Conservation (phyloP, 2,888 invertebrate genomes). For the Incurvaria masculella region DNA sequence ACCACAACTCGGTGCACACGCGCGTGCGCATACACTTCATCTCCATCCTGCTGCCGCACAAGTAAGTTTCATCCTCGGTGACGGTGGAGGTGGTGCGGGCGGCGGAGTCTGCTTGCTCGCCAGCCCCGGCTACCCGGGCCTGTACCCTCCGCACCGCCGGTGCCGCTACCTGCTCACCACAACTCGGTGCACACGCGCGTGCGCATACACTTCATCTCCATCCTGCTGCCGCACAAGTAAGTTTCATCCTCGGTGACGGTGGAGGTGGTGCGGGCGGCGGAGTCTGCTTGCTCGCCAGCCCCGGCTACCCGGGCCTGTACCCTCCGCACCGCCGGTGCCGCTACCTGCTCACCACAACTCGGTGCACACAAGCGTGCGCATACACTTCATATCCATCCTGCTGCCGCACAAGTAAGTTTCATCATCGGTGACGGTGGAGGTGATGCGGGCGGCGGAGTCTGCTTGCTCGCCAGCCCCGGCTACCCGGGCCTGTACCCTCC, state of each 20-base stretch:
- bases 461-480: too few species aligned
- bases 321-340: conserved; percentile 63
- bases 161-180: conserved; percentile 71
- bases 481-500: too few species aligned
- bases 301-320: conserved; percentile 74
- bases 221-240: conserved; percentile 67
- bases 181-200: conserved; percentile 63
- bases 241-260: too few species aligned
- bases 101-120: conserved; percentile 62
- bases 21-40: conserved; percentile 63
- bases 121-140: conserved; percentile 73
- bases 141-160: conserved; percentile 62
- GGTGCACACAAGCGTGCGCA: conserved; percentile 60
- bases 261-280: conserved; percentile 47
- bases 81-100: too few species aligned
- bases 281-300: conserved; percentile 66
- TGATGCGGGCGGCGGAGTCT: too few species aligned
- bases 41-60: conserved; percentile 63
- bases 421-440: too few species aligned
- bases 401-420: conserved; percentile 70
- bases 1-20: conserved; percentile 66
- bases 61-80: too few species aligned
- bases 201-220: conserved; percentile 62
- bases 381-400: conserved; percentile 64
- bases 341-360: conserved; percentile 69